These are phyloP conservation scores for Toxostoma redivivum DNA, from an alignment of 2,113 vertebrate species.

Conservation along the genomic window DNA sequence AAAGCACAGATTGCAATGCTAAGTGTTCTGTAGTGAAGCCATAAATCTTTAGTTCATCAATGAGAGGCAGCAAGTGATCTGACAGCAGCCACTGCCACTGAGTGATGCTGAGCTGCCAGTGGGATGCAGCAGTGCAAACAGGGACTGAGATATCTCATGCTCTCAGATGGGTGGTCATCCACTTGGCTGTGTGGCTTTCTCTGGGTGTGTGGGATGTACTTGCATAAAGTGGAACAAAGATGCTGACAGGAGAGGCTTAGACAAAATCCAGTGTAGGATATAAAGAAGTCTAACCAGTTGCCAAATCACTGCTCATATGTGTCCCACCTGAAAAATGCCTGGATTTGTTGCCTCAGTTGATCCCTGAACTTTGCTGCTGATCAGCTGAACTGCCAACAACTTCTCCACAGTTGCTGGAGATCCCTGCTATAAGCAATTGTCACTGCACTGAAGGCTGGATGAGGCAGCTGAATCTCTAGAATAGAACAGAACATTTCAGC, in stretches of 20 bases:
- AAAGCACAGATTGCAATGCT: neutral
- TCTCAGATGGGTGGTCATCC: neutral
- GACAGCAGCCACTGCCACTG: neutral
- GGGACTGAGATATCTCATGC: neutral
- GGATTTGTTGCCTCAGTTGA: neutral
- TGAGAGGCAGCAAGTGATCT: neutral
- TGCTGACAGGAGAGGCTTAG: neutral
- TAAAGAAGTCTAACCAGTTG: neutral
- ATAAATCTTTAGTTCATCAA: neutral
- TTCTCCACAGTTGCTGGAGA: neutral
- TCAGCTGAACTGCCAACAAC: neutral
- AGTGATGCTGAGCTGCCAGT: neutral
- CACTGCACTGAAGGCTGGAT: neutral
- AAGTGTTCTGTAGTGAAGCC: neutral
- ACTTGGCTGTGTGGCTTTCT: neutral
- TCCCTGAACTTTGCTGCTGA: neutral
- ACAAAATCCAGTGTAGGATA: neutral
- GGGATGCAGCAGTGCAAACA: neutral
- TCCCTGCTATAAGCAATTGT: neutral
- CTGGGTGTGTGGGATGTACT: neutral
- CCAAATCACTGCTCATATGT: rapidly evolving
- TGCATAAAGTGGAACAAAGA: neutral
- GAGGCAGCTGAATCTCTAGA: neutral
- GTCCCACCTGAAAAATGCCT: neutral
- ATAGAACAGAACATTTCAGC: neutral